Conservation (phyloP, 2,113 vertebrate species). For the Dicerorhinus sumatrensis region DNA sequence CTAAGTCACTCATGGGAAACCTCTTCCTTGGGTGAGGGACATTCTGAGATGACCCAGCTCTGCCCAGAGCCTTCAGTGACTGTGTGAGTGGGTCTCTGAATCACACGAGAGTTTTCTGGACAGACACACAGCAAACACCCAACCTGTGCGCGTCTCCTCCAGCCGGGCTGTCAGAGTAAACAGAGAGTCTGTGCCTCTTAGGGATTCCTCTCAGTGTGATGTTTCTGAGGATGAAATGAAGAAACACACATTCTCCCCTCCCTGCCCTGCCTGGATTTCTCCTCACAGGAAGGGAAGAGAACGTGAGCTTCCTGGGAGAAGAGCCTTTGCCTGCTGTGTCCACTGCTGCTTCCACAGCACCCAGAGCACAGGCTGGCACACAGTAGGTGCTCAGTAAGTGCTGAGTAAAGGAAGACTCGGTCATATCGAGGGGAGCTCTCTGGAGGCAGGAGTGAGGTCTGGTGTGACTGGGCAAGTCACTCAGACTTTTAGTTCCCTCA, state of each 20-base stretch:
- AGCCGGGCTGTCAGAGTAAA: accelerated
- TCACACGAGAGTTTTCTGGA: background rate
- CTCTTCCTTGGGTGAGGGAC: background rate
- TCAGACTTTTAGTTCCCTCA: background rate
- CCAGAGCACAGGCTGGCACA: accelerated
- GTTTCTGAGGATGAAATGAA: background rate
- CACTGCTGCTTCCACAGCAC: background rate
- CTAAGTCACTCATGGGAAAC: background rate
- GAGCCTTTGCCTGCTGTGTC: accelerated
- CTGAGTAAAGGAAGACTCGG: accelerated
- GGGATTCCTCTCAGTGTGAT: background rate
- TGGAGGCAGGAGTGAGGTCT: too few relatives aligned
- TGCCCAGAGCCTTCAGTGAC: background rate
- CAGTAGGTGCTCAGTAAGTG: background rate
- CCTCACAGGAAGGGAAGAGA: too few relatives aligned
- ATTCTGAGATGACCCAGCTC: background rate
- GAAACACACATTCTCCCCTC: accelerated
- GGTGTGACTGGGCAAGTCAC: background rate
- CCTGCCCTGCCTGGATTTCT: accelerated
- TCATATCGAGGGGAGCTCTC: accelerated
- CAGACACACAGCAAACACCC: accelerated
- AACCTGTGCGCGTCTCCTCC: background rate
- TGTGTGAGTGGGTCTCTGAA: background rate
- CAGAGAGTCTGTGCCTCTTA: too few relatives aligned
- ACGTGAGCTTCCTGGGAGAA: accelerated